A percentile compares a stretch with the other conserved stretches of the same genome.
These are phyloP conservation scores for Napeogenes inachia DNA, from an alignment of 2,888 invertebrate genomes.

Conservation along the genomic window DNA sequence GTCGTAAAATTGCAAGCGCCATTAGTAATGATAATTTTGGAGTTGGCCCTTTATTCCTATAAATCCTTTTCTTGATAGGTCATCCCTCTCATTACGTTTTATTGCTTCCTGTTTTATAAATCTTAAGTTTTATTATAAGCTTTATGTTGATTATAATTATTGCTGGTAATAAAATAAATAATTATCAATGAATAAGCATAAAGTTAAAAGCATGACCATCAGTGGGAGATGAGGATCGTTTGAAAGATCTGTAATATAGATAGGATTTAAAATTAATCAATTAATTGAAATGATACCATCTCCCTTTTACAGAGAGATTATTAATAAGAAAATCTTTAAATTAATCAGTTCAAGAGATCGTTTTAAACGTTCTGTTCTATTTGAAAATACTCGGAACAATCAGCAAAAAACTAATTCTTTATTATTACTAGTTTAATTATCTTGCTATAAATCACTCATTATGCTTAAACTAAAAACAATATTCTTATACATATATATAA, in stretches of 20 bases:
- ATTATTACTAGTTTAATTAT: no score
- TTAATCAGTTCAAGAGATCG: conserved; percentile 48
- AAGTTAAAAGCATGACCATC: no score
- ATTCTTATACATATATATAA: no score
- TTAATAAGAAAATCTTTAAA: conserved; percentile 34
- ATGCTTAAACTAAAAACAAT: no score
- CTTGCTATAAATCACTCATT: no score
- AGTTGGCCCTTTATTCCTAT: conserved; percentile 26
- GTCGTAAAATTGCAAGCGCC: conserved; percentile 43
- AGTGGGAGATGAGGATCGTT: no score
- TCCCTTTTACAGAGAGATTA: conserved; percentile 24
- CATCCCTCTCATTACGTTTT: conserved; percentile 15
- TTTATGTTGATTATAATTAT: neutral
- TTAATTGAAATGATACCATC: conserved; percentile 16
- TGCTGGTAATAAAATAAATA: neutral
- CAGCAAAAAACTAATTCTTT: no score
- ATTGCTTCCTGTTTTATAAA: conserved; percentile 9
- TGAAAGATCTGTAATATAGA: conserved; percentile 1
- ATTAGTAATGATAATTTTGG: conserved; percentile 32
- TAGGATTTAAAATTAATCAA: conserved; percentile 14
- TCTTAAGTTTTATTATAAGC: neutral
- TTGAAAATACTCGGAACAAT: conserved; percentile 21
- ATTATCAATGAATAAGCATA: no score
- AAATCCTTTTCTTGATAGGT: conserved; percentile 19
- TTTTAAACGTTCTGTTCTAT: conserved; percentile 48